A percentile compares a stretch with the other conserved stretches of the same genome.
phyloP scores from a whole-genome alignment of 2,797 vertebrate genomes.

The Pelobates cultripes region DNA sequence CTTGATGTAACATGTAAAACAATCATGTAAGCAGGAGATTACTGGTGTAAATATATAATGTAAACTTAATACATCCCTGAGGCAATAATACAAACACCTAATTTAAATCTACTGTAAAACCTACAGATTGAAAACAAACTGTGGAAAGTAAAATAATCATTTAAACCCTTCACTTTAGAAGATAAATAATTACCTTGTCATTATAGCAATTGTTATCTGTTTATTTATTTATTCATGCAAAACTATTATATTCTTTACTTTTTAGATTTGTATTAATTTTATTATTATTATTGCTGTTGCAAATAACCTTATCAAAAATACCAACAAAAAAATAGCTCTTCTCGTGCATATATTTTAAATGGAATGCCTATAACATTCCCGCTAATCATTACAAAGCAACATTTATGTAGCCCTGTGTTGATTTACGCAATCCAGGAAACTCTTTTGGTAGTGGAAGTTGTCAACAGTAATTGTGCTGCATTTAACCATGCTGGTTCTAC shows the following conservation, averaged over 20 bases:
- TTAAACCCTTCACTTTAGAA: constrained; percentile 15
- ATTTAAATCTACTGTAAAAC: constrained; percentile 36
- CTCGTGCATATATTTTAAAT: neutral
- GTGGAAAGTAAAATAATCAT: constrained; percentile 34
- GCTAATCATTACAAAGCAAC: constrained; percentile 1
- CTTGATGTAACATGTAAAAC: constrained; percentile 33
- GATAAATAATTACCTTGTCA: constrained; percentile 14
- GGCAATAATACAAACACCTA: constrained; percentile 35
- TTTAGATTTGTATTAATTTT: neutral
- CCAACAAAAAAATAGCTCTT: constrained; percentile 15
- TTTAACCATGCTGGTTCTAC: constrained; percentile 20
- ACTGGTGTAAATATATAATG: constrained; percentile 38
- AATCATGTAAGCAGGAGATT: constrained; percentile 37
- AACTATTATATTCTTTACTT: neutral
- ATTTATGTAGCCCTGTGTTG: constrained; percentile 28
- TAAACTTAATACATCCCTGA: constrained; percentile 33
- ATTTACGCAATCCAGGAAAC: constrained; percentile 41
- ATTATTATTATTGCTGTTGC: neutral
- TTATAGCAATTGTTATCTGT: too few species aligned
- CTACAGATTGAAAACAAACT: constrained; percentile 20
- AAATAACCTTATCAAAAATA: neutral
- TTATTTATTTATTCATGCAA: too few species aligned
- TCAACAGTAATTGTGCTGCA: constrained; percentile 29
- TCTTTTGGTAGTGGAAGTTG: constrained; percentile 46
- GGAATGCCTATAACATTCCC: constrained; percentile 22